Conservation (phyloP, 2,888 invertebrate species). For the Ecliptopera silaceata region DNA sequence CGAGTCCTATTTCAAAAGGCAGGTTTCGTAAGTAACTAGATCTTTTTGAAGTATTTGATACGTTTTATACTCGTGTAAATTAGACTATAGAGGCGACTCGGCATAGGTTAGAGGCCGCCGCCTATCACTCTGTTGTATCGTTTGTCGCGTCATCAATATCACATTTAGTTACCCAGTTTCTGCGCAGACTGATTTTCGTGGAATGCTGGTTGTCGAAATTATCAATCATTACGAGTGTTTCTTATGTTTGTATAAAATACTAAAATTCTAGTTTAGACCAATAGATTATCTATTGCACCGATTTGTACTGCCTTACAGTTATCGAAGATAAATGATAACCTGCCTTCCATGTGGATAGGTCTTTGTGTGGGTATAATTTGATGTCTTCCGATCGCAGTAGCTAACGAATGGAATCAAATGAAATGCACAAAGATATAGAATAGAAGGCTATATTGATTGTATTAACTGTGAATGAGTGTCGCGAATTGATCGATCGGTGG, state of each 20-base stretch:
- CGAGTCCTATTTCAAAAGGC: slow-evolving; percentile 57
- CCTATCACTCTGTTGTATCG: slow-evolving; percentile 15
- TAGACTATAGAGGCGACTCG: slow-evolving; percentile 64
- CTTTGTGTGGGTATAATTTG: slow-evolving; percentile 15
- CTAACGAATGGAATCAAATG: slow-evolving; percentile 21
- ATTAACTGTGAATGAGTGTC: slow-evolving; percentile 36
- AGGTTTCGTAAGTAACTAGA: slow-evolving; percentile 58
- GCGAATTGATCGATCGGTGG: slow-evolving; percentile 32
- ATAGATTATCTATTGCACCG: too few relatives aligned
- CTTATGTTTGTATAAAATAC: too few relatives aligned
- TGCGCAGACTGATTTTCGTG: background rate
- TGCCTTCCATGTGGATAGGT: background rate
- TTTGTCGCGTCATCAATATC: slow-evolving; percentile 10
- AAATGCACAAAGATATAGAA: slow-evolving; percentile 25
- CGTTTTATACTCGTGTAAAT: slow-evolving; percentile 77
- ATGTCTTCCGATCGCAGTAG: slow-evolving; percentile 31
- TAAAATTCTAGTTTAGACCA: too few relatives aligned
- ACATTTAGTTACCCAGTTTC: slow-evolving; percentile 8
- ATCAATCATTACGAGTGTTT: too few relatives aligned
- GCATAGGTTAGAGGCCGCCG: slow-evolving; percentile 37
- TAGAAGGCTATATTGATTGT: slow-evolving; percentile 42
- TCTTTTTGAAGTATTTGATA: slow-evolving; percentile 79
- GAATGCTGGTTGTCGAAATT: background rate
- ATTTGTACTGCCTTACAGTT: too few relatives aligned
- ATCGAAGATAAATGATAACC: background rate